phyloP scores from a whole-genome alignment of 2,797 vertebrate species.

The Oreochromis mossambicus region DNA sequence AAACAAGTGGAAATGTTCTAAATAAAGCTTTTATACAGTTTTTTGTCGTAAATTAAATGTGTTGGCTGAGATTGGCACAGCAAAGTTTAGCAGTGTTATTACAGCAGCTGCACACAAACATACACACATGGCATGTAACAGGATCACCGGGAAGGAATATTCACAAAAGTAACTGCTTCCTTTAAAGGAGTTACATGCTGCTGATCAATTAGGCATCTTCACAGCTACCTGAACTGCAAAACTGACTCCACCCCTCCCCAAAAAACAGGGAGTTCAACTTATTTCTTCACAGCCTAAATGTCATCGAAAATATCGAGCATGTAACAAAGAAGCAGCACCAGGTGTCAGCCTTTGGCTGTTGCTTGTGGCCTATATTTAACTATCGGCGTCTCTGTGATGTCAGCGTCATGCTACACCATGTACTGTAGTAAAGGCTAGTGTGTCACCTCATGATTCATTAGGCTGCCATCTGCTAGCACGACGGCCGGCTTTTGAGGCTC shows the following conservation, averaged over 20 bases:
- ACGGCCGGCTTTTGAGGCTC: slow-evolving; percentile 2
- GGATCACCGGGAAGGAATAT: not conserved
- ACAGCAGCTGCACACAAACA: not conserved
- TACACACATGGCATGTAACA: not conserved
- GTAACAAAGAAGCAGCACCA: slow-evolving; percentile 35
- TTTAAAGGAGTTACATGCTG: not conserved
- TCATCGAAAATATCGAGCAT: not conserved
- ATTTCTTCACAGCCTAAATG: not conserved
- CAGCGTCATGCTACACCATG: slow-evolving; percentile 35
- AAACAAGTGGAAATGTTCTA: not conserved
- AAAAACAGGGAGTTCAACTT: not conserved
- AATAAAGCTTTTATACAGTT: not conserved
- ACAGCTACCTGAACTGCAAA: not conserved
- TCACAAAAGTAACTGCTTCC: not conserved
- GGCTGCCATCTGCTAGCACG: slow-evolving; percentile 53
- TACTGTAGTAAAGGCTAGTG: slow-evolving; percentile 49
- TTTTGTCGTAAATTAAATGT: not conserved
- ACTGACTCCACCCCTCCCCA: not conserved
- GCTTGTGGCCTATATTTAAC: slow-evolving; percentile 49
- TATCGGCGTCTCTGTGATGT: slow-evolving; percentile 13
- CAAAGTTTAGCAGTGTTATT: not conserved
- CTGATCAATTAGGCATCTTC: not conserved
- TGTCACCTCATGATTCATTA: slow-evolving; percentile 61
- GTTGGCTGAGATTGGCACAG: not conserved
- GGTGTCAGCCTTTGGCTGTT: slow-evolving; percentile 27